Base-by-base conservation (phyloP, 2,797 vertebrate species). In the Sparus aurata region DNA sequence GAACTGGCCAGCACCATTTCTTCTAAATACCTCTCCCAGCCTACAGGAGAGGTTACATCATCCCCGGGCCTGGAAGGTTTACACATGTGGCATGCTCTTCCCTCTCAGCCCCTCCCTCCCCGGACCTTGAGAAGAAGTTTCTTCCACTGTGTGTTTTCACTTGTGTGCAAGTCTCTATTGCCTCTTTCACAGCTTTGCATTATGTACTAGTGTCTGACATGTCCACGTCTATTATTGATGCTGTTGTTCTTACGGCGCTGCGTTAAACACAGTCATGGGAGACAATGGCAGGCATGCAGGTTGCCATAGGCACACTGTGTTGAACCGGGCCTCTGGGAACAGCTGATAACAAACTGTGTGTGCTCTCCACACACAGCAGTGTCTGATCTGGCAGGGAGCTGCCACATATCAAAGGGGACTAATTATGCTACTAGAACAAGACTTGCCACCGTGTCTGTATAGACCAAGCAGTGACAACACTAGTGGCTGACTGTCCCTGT, bases 141-240 rank as follows among this genome's bases (percentile, higher is more conserved):
- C 67, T 71, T 83, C 65, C 63, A 73, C 71, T 85, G 82, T 82
- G 70, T 83, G 22, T 72, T 70, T 55, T 59, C 47, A 62, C 34
- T 16, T 27, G 27, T 59, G 49, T 73, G 53, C 41, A 25, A 54
- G 52, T 53, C 41, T 72, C 59, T 3, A 0, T 67, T 43, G 1
- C 8, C 25, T 30, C 69, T 53, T n/a, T 38, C 45, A 5, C 23
- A 25, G n/a, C 64, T 71, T 30, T 61, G 52, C 62, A 69, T 78
- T 77, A 25, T 75, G 22, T 82, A 22, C 84, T 1, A 67, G 73
- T 74, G 76, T 83, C 85, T 79, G 65, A 7, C 65, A 52, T 54
- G 80, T 57, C 72, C 0, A 4, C 87, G 90, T 96, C 88, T 82
- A 95, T 96, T 94, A 94, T 95, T 95, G 84, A 96, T 79, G 84